Conservation (phyloP, 2,113 vertebrate species). For the Setophaga kirtlandii region DNA sequence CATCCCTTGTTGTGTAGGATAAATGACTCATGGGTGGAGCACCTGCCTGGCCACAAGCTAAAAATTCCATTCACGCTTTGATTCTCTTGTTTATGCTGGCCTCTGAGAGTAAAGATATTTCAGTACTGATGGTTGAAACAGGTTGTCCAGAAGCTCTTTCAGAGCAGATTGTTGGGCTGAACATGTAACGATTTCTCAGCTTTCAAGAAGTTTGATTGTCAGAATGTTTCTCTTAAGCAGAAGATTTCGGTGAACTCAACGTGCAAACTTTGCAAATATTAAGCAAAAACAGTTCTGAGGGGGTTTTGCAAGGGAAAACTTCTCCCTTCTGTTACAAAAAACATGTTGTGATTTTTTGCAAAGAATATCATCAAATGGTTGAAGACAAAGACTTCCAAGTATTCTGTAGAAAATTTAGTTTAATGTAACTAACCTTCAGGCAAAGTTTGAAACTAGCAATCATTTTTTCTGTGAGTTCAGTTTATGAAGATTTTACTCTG, state of each 20-base stretch:
- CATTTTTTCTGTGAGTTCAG: neutral
- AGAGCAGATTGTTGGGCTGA: neutral
- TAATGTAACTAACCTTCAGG: neutral
- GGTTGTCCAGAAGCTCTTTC: neutral
- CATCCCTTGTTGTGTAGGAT: constrained; percentile 36
- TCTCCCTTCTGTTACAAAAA: neutral
- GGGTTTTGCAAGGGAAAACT: neutral
- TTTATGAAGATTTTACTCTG: neutral
- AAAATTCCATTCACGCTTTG: constrained; percentile 66
- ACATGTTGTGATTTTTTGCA: neutral
- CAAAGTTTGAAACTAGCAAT: neutral
- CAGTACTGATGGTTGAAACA: neutral
- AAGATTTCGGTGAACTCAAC: neutral
- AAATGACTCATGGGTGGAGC: constrained; percentile 61
- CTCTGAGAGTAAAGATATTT: constrained; percentile 21
- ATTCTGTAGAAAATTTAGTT: neutral
- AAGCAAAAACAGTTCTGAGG: neutral
- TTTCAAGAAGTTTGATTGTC: neutral
- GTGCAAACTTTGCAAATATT: neutral
- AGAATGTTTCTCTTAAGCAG: neutral
- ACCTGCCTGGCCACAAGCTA: constrained; percentile 62
- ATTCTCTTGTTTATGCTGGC: constrained; percentile 49
- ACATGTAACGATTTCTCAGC: neutral
- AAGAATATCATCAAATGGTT: neutral
- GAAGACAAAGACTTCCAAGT: neutral